Percentiles rank a stretch among this genome's conserved stretches.
These are phyloP conservation scores for Drosophila antonietae DNA, from an alignment of 2,888 invertebrate genomes.

Conservation along the genomic window DNA sequence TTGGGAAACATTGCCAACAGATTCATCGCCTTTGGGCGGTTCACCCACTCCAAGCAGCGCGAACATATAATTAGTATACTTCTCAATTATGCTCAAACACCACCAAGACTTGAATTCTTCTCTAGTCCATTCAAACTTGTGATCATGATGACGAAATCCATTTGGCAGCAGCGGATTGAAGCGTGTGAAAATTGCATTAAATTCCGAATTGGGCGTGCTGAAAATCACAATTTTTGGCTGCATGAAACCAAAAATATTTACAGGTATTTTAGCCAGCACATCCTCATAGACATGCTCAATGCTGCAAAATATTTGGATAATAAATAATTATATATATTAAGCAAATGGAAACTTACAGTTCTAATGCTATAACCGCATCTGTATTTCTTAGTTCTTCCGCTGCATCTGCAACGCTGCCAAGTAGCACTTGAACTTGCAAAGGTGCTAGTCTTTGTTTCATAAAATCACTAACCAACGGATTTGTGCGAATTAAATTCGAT, in stretches of 20 bases:
- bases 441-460: conserved; percentile 72
- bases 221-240: conserved; percentile 92
- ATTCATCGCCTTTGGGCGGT: conserved; percentile 88
- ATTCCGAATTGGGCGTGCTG: conserved; percentile 97
- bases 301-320: conserved; percentile 83
- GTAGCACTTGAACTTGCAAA: conserved; percentile 86
- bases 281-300: conserved; percentile 95
- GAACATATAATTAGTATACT: conserved; percentile 91
- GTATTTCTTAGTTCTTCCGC: conserved; percentile 88
- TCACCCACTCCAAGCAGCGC: conserved; percentile 90
- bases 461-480: conserved; percentile 80
- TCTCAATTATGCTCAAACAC: conserved; percentile 88
- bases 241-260: conserved; percentile 92
- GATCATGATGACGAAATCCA: conserved; percentile 93
- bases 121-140: conserved; percentile 97
- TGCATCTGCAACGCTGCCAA: conserved; percentile 91
- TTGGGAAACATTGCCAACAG: conserved; percentile 92
- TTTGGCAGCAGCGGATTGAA: conserved; percentile 86
- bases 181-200: conserved; percentile 88
- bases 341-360: conserved; percentile 88
- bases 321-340: not conserved
- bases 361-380: conserved; percentile 93
- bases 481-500: conserved; percentile 49
- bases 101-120: conserved; percentile 93
- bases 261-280: conserved; percentile 89